A percentile compares a stretch with the other conserved stretches of the same genome.
phyloP scores from a whole-genome alignment of 2,888 invertebrate species.

The Microchrysa polita region DNA sequence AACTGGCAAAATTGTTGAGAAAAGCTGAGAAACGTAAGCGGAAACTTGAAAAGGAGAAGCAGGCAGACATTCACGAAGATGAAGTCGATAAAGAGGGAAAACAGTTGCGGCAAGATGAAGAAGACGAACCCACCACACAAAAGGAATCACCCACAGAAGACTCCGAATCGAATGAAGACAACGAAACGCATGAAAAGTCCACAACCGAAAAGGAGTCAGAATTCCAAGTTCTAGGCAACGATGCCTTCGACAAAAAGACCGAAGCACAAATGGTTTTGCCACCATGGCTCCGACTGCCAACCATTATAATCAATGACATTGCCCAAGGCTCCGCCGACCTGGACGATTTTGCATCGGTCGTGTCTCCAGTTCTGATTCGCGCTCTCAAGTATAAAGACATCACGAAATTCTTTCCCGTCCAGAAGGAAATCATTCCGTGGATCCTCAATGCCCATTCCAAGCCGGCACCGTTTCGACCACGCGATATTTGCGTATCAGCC shows the following conservation, averaged over 20 bases:
- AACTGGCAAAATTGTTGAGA: slow-evolving; percentile 69
- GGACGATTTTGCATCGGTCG: slow-evolving; percentile 68
- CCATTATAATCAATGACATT: slow-evolving; percentile 78
- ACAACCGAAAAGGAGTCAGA: neutral
- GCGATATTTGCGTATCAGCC: slow-evolving; percentile 95
- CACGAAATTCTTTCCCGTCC: slow-evolving; percentile 84
- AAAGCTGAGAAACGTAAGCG: slow-evolving; percentile 67
- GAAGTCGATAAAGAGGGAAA: neutral
- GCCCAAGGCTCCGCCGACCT: slow-evolving; percentile 64
- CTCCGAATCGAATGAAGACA: neutral
- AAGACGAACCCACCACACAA: neutral
- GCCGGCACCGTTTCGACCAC: slow-evolving; percentile 74
- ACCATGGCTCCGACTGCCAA: slow-evolving; percentile 86
- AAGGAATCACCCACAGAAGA: neutral
- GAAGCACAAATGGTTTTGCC: slow-evolving; percentile 82
- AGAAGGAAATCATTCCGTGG: slow-evolving; percentile 81
- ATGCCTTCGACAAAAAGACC: slow-evolving; percentile 68
- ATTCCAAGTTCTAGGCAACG: slow-evolving; percentile 71
- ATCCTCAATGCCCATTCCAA: slow-evolving; percentile 72
- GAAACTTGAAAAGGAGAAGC: slow-evolving; percentile 55
- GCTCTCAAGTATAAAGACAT: slow-evolving; percentile 77
- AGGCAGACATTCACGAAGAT: neutral
- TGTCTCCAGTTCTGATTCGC: slow-evolving; percentile 72
- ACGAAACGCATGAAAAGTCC: slow-evolving; percentile 48
- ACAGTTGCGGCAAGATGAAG: neutral